phyloP scores from a whole-genome alignment of 2,113 vertebrate species.

The Suncus etruscus region DNA sequence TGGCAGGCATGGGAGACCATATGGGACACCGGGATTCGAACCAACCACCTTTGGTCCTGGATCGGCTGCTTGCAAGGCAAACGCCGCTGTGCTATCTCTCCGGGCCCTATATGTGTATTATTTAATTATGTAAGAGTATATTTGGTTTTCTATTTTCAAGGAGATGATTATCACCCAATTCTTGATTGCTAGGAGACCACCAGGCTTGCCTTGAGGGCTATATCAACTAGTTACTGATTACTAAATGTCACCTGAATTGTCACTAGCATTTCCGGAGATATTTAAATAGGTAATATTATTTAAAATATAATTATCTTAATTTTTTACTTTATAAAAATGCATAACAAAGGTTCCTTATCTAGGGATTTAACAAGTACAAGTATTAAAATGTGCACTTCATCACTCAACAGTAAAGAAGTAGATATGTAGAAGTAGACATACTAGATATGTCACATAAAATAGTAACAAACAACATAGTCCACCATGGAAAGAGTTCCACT shows the following conservation, averaged over 20 bases:
- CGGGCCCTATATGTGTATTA: neutral
- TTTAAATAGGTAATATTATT: neutral
- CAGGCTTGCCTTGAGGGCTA: neutral
- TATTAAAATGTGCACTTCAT: neutral
- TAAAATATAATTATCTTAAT: neutral
- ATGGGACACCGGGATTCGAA: too few species aligned
- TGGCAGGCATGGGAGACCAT: too few species aligned
- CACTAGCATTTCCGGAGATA: neutral
- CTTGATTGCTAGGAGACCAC: neutral
- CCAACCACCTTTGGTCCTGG: too few species aligned
- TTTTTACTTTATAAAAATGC: neutral
- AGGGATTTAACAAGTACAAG: neutral
- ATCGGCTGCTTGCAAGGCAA: too few species aligned
- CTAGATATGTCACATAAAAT: neutral
- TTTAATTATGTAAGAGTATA: neutral
- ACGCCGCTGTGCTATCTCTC: too few species aligned
- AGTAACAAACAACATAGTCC: neutral
- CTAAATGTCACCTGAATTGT: neutral
- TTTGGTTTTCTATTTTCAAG: neutral
- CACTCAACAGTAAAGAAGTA: neutral
- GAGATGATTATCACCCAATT: neutral
- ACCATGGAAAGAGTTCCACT: neutral
- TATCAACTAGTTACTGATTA: neutral
- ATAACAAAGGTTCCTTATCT: neutral
- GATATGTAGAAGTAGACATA: too few species aligned